A percentile compares a stretch with the other conserved stretches of the same genome.
phyloP scores from a whole-genome alignment of 2,797 vertebrate genomes.

The Meda fulgida region DNA sequence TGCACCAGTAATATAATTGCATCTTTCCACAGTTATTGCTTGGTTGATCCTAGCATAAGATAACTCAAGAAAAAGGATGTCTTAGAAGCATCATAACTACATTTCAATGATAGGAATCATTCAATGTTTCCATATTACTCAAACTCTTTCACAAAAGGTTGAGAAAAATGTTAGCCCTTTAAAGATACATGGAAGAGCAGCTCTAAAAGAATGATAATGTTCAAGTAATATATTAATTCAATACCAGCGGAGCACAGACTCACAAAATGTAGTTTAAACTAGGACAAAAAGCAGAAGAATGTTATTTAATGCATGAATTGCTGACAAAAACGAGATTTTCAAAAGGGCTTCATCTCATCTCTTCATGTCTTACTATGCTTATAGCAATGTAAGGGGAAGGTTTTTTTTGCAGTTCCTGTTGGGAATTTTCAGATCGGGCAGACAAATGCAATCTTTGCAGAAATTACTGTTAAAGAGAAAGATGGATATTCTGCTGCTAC shows the following conservation, averaged over 20 bases:
- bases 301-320: slow-evolving; percentile 7
- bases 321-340: slow-evolving; percentile 15
- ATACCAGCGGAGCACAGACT: neutral
- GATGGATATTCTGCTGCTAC: slow-evolving; percentile 38
- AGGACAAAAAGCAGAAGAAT: neutral
- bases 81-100: neutral
- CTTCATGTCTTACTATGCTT: neutral
- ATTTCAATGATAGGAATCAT: neutral
- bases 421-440: slow-evolving; percentile 27
- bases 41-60: neutral
- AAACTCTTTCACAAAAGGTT: neutral
- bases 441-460: slow-evolving; percentile 34
- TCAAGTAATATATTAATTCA: neutral
- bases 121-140: neutral
- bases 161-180: no score
- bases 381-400: neutral
- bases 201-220: neutral
- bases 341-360: slow-evolving; percentile 14
- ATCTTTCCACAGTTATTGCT: neutral
- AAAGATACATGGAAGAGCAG: neutral
- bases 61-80: neutral
- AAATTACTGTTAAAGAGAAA: slow-evolving; percentile 36
- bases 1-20: neutral
- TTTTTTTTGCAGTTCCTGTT: slow-evolving; percentile 20
- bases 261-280: neutral